Conservation (phyloP, 2,888 invertebrate species). For the Athripsodes cinereus region DNA sequence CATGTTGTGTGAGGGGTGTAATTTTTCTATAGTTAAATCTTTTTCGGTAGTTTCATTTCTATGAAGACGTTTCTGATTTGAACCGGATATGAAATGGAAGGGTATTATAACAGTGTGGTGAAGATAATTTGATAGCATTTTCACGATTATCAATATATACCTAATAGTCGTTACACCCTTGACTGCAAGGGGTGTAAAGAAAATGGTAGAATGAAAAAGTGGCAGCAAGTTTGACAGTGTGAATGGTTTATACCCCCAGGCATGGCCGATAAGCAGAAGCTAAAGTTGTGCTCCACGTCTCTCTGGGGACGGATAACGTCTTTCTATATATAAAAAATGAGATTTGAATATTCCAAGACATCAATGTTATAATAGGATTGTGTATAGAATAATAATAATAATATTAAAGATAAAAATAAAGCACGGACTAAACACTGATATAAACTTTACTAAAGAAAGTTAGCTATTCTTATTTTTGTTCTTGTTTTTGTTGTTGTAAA, state of each 20-base stretch:
- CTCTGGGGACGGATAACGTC: neutral
- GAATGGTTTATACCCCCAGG: conserved; percentile 23
- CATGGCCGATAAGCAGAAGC: conserved; percentile 18
- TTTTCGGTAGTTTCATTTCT: no score
- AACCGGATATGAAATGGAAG: no score
- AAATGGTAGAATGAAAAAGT: conserved; percentile 17
- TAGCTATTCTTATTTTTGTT: no score
- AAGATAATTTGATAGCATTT: no score
- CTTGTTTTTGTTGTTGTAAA: neutral
- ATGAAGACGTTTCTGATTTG: no score
- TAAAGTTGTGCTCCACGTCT: neutral
- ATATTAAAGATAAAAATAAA: neutral
- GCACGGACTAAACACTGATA: neutral
- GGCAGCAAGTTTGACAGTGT: conserved; percentile 20
- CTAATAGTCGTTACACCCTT: no score
- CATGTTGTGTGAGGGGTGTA: no score
- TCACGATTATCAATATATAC: no score
- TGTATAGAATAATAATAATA: neutral
- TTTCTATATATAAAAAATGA: neutral
- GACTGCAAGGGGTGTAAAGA: neutral
- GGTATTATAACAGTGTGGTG: no score
- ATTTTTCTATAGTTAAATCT: no score
- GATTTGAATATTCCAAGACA: neutral
- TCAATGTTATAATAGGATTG: neutral
- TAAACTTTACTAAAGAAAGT: neutral